Evolutionary conservation across 2,888 invertebrate species (phyloP).

Genomic region (Protonemura montana): DNA sequence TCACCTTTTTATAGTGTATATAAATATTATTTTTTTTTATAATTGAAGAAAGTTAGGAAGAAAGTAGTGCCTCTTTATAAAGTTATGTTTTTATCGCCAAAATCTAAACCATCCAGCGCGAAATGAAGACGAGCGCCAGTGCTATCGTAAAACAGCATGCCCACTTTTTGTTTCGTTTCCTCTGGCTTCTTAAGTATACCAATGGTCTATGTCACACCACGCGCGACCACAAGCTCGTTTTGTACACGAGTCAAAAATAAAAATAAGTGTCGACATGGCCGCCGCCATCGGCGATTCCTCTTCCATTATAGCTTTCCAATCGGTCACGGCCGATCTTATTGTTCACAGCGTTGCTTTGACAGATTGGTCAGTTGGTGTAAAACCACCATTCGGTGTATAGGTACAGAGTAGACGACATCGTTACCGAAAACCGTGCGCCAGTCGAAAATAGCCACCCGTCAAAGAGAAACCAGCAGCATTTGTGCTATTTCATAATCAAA

Average conservation of each 20-base stretch:
- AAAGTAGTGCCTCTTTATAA: background rate
- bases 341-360: background rate
- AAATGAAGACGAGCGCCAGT: background rate
- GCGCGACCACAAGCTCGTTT: background rate
- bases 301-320: background rate
- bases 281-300: background rate
- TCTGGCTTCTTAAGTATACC: background rate
- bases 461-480: no score
- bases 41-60: background rate
- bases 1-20: background rate
- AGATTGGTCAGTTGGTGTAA: background rate
- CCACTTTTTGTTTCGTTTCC: background rate
- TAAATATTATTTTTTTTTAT: background rate
- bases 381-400: background rate
- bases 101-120: background rate
- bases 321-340: background rate
- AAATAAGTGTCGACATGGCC: background rate
- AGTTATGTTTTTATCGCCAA: background rate
- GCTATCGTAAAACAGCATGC: background rate
- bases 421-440: background rate
- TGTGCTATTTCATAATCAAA: no score
- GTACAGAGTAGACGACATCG: background rate
- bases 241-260: background rate
- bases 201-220: background rate
- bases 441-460: background rate